Evolutionary conservation across 2,888 invertebrate genomes (phyloP).

Genomic region (Drosophila anomelani): DNA sequence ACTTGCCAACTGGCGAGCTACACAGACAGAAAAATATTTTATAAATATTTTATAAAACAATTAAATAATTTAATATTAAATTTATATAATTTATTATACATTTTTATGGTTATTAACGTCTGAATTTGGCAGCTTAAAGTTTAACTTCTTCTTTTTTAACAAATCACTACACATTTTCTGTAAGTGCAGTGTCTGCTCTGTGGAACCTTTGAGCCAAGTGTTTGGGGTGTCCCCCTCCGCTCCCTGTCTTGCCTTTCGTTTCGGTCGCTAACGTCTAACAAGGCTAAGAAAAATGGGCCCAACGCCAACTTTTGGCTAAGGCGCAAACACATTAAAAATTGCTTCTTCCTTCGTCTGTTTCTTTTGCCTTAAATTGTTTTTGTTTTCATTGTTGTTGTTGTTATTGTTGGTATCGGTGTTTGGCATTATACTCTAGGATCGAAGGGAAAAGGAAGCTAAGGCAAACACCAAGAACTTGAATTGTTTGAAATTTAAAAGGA

Average conservation of each 20-base stretch:
- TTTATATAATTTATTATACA: background rate
- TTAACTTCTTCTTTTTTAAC: rapidly evolving
- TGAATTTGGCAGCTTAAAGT: background rate
- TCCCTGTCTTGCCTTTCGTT: background rate
- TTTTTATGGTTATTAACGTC: rapidly evolving
- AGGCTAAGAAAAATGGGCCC: constrained; percentile 83
- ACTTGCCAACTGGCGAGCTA: constrained; percentile 42
- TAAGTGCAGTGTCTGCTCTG: constrained; percentile 14
- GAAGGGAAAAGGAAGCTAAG: no score
- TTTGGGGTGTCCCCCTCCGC: constrained; percentile 39
- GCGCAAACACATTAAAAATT: constrained; percentile 81
- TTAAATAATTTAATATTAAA: background rate
- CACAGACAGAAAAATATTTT: background rate
- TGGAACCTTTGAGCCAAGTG: constrained; percentile 77
- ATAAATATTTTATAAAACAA: background rate
- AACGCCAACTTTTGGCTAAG: constrained; percentile 80
- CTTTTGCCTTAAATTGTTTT: constrained; percentile 24
- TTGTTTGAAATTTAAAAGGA: no score
- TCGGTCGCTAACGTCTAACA: constrained; percentile 73
- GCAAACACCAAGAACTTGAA: background rate
- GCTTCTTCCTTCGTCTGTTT: constrained; percentile 47
- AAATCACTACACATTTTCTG: background rate
- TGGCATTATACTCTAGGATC: constrained; percentile 27
- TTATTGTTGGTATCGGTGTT: constrained; percentile 36
- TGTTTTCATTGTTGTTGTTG: constrained; percentile 17